Evolutionary conservation across 2,113 vertebrate genomes (phyloP).

Genomic region (Hyaena hyaena): DNA sequence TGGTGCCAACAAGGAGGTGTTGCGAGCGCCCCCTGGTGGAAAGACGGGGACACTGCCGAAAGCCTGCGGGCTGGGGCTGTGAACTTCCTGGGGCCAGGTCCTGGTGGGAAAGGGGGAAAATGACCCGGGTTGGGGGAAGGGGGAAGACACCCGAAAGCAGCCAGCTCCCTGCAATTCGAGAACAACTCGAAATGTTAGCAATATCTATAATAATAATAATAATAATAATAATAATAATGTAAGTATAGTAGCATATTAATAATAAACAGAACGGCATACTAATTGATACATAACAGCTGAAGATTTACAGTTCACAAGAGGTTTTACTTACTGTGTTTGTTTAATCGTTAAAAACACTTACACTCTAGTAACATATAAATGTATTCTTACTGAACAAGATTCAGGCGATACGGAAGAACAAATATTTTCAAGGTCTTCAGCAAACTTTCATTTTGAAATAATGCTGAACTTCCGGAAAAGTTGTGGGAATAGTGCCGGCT

Average conservation of each 20-base stretch:
- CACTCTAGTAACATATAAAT: neutral
- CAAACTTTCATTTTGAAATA: neutral
- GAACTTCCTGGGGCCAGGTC: neutral
- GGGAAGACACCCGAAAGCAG: neutral
- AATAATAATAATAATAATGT: neutral
- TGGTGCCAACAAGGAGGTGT: accelerated
- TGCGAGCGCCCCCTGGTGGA: slow-evolving; percentile 55
- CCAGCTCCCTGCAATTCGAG: neutral
- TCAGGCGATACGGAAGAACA: neutral
- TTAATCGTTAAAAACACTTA: neutral
- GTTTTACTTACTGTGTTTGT: neutral
- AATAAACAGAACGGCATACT: neutral
- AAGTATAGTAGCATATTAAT: neutral
- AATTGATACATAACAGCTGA: neutral
- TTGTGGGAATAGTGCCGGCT: neutral
- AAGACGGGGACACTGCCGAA: neutral
- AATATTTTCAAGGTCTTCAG: neutral
- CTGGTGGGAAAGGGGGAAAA: neutral
- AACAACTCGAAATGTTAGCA: neutral
- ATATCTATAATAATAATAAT: neutral
- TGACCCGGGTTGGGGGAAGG: neutral
- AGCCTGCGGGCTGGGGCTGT: accelerated
- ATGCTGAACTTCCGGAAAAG: neutral
- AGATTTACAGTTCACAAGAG: neutral
- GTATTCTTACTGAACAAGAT: neutral